These are phyloP conservation scores for Microctonus aethiopoides DNA, from an alignment of 2,888 invertebrate genomes.

Conservation along the genomic window DNA sequence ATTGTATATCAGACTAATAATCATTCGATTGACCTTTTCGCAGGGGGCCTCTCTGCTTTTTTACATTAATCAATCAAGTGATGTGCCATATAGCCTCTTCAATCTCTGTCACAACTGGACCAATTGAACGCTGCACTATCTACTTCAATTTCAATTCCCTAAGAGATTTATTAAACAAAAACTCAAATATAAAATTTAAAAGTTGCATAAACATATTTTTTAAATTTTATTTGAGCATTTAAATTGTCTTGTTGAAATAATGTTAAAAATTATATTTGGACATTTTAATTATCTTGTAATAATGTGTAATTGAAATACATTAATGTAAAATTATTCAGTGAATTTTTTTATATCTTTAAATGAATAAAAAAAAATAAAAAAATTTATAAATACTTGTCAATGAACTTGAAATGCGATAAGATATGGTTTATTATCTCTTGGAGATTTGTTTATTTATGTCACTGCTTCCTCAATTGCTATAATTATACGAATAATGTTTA, in stretches of 20 bases:
- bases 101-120: conserved; percentile 32
- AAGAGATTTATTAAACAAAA: no score
- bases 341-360: neutral
- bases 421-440: neutral
- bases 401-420: neutral
- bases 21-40: conserved; percentile 26
- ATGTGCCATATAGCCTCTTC: conserved; percentile 42
- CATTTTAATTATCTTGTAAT: neutral
- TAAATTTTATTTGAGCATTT: no score
- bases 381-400: neutral
- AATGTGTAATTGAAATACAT: neutral
- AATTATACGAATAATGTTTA: neutral
- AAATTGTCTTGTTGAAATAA: no score
- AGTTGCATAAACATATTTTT: no score
- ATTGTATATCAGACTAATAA: conserved; percentile 10
- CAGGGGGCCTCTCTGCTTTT: conserved; percentile 31
- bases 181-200: no score
- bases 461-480: neutral
- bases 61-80: no score
- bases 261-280: no score
- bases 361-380: neutral
- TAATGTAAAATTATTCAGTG: no score
- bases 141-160: no score
- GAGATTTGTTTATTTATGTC: neutral
- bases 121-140: conserved; percentile 44